phyloP scores from a whole-genome alignment of 2,888 invertebrate genomes.

The Stenodera caucasica region DNA sequence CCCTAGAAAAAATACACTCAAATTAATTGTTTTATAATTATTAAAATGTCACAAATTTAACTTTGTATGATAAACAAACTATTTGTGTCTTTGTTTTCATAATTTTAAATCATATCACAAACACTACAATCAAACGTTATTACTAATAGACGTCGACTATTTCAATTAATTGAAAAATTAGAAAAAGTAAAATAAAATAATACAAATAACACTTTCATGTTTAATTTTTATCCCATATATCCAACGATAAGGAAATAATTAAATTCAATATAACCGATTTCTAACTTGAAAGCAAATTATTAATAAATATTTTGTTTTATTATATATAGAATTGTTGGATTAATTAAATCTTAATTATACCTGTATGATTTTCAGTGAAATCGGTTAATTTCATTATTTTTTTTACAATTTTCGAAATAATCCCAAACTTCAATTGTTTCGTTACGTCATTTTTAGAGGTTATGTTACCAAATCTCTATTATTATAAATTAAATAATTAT shows the following conservation, averaged over 20 bases:
- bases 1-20: constrained; percentile 37
- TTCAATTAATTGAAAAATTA: not conserved
- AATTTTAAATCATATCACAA: constrained; percentile 9
- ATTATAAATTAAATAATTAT: too few species aligned
- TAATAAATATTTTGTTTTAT: too few species aligned
- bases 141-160: not conserved
- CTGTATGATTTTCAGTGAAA: constrained; percentile 7
- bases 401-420: too few species aligned
- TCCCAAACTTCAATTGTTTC: not conserved
- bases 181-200: not conserved
- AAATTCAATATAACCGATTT: constrained; percentile 29
- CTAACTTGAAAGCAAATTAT: constrained; percentile 5
- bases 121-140: constrained; percentile 7
- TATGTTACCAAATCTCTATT: not conserved
- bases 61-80: constrained; percentile 51
- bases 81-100: constrained; percentile 46
- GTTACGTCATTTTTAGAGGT: not conserved
- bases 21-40: not conserved
- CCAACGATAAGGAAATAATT: constrained; percentile 49
- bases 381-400: not conserved
- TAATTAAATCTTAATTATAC: not conserved
- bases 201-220: constrained; percentile 31
- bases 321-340: not conserved
- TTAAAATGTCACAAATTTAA: constrained; percentile 7
- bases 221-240: constrained; percentile 44